Conservation (phyloP, 2,888 invertebrate genomes). For the Eurois occulta region DNA sequence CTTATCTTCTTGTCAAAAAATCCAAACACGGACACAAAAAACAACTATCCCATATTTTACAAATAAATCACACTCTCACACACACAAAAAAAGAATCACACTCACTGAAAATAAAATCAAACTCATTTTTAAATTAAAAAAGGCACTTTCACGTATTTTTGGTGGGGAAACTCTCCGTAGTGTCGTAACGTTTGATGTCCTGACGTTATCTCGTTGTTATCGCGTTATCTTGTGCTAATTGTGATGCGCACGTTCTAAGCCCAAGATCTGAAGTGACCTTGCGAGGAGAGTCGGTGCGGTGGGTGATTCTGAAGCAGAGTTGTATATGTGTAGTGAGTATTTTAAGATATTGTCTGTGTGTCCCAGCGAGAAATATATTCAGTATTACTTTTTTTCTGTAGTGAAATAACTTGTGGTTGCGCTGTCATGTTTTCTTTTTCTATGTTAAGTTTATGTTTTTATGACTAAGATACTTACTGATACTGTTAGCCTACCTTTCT, state of each 20-base stretch:
- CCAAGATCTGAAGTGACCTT: slow-evolving; percentile 70
- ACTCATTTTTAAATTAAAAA: neutral
- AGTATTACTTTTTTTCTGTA: neutral
- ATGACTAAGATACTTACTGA: neutral
- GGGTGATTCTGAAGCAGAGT: slow-evolving; percentile 61
- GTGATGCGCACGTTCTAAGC: slow-evolving; percentile 71
- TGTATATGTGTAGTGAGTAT: neutral
- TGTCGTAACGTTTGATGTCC: slow-evolving; percentile 55
- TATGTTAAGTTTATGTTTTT: neutral
- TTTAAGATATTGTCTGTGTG: neutral
- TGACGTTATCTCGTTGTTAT: slow-evolving; percentile 66
- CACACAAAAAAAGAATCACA: slow-evolving; percentile 2
- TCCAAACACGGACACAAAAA: neutral
- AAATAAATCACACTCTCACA: slow-evolving; percentile 10
- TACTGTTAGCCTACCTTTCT: too few relatives aligned
- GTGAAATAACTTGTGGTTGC: too few relatives aligned
- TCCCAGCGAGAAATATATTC: neutral
- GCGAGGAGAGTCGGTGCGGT: slow-evolving; percentile 47
- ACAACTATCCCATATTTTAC: slow-evolving; percentile 20
- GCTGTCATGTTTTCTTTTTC: neutral
- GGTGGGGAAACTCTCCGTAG: slow-evolving; percentile 29
- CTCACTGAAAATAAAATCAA: neutral
- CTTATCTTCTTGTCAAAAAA: neutral
- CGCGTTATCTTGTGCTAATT: slow-evolving; percentile 71
- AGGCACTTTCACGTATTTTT: slow-evolving; percentile 52